These are phyloP conservation scores for Corythornis madagascariensis DNA, from an alignment of 2,113 vertebrate genomes.

Conservation along the genomic window DNA sequence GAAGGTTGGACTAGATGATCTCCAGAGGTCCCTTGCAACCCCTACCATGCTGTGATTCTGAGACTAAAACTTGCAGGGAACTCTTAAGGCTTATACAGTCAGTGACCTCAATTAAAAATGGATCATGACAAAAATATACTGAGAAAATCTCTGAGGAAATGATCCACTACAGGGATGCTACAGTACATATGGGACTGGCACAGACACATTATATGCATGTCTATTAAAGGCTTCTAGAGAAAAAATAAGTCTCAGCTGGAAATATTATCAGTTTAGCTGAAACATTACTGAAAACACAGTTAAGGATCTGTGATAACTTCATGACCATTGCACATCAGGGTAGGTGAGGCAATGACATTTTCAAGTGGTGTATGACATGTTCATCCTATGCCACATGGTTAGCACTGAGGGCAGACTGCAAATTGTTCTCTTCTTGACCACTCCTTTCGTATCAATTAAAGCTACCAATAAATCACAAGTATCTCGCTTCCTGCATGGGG, in stretches of 20 bases:
- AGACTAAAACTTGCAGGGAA: neutral
- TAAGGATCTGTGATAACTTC: neutral
- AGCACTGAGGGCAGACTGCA: neutral
- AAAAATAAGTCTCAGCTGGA: neutral
- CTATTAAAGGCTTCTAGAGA: neutral
- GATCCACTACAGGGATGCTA: neutral
- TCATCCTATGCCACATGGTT: neutral
- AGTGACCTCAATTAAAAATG: neutral
- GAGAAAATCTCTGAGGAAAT: neutral
- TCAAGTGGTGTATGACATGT: neutral
- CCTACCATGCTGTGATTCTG: neutral
- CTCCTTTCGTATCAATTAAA: neutral
- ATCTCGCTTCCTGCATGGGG: neutral
- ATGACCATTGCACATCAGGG: neutral
- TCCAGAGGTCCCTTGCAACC: neutral
- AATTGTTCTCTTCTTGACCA: neutral
- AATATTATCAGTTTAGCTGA: neutral
- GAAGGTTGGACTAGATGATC: neutral
- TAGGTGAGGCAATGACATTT: neutral
- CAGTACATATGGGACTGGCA: accelerated
- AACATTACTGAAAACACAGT: neutral
- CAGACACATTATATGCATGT: neutral
- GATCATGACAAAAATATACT: neutral
- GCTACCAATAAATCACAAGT: neutral
- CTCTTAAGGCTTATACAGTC: neutral